These are phyloP conservation scores for Cecidostiba fungosa DNA, from an alignment of 2,888 invertebrate species.

Conservation along the genomic window DNA sequence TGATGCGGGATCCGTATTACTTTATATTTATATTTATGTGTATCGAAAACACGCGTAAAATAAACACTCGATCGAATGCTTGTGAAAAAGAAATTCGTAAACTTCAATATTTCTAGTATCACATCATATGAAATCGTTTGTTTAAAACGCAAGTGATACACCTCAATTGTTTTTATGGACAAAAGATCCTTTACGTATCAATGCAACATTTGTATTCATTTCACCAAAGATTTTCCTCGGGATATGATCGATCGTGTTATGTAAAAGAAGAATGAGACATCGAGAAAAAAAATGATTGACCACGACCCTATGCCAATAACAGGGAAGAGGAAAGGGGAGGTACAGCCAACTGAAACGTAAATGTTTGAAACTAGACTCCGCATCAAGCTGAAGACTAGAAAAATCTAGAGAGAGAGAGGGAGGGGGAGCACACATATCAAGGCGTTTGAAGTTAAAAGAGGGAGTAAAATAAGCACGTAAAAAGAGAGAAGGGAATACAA, in stretches of 20 bases:
- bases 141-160: no score
- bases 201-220: neutral
- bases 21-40: neutral
- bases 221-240: neutral
- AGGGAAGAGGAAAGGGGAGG: neutral
- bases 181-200: no score
- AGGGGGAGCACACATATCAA: neutral
- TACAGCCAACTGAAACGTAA: neutral
- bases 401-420: neutral
- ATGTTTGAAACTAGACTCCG: conserved; percentile 34
- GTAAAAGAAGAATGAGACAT: neutral
- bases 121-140: no score
- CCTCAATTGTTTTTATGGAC: no score
- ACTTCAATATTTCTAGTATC: no score
- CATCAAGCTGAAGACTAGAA: conserved; percentile 28
- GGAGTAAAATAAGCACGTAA: conserved; percentile 39
- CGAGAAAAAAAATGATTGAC: neutral
- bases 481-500: conserved; percentile 27
- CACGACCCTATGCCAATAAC: neutral
- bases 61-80: neutral
- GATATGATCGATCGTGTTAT: neutral
- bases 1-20: neutral
- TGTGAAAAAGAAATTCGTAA: no score
- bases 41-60: neutral
- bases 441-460: conserved; percentile 41